Evolutionary conservation across 2,797 vertebrate genomes (phyloP).

Genomic region (Chromobotia macracanthus): DNA sequence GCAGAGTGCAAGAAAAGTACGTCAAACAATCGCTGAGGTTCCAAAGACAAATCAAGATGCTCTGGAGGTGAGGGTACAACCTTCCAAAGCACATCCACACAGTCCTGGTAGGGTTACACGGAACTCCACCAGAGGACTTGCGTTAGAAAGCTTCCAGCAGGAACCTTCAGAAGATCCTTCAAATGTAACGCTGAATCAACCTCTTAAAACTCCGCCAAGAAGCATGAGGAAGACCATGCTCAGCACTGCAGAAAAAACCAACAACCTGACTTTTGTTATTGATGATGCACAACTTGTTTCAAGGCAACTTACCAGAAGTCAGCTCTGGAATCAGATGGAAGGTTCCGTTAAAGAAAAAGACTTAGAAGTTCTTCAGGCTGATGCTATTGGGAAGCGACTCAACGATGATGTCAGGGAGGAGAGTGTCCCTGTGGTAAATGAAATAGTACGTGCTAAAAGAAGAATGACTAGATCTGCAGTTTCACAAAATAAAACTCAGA

Average conservation of each 20-base stretch:
- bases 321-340: slow-evolving; percentile 69
- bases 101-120: slow-evolving; percentile 65
- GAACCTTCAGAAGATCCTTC: slow-evolving; percentile 58
- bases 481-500: not conserved
- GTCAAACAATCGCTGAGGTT: not conserved
- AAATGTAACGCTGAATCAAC: slow-evolving; percentile 52
- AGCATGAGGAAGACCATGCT: slow-evolving; percentile 67
- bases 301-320: slow-evolving; percentile 62
- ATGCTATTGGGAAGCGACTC: slow-evolving; percentile 77
- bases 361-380: slow-evolving; percentile 66
- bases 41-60: slow-evolving; percentile 23
- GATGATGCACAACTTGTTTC: slow-evolving; percentile 47
- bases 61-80: slow-evolving; percentile 29
- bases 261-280: slow-evolving; percentile 20
- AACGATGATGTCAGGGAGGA: slow-evolving; percentile 64
- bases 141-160: slow-evolving; percentile 65
- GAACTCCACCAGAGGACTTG: slow-evolving; percentile 62
- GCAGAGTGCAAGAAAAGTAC: slow-evolving; percentile 61
- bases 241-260: slow-evolving; percentile 29
- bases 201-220: slow-evolving; percentile 67
- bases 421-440: slow-evolving; percentile 55
- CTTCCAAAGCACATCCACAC: not conserved
- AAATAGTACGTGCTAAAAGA: slow-evolving; percentile 63
- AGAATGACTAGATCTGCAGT: slow-evolving; percentile 50
- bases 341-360: slow-evolving; percentile 53